Percentiles rank a stretch among this genome's conserved stretches.
Conservation (phyloP, 2,113 vertebrate genomes). For the Pipa parva region DNA sequence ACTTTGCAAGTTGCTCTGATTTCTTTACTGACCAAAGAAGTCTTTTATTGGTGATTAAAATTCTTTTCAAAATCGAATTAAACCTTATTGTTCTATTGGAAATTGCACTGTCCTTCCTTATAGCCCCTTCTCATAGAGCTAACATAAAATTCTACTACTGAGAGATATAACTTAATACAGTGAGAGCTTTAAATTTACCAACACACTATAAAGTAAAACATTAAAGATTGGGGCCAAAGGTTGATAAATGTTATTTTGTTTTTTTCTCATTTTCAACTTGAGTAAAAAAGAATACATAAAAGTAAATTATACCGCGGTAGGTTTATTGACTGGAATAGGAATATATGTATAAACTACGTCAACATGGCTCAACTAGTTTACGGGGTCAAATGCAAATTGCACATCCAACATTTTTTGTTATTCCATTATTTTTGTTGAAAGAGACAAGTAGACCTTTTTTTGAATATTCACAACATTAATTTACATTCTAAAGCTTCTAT, state of each 20-base stretch:
- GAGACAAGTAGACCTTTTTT: slow-evolving; percentile 10
- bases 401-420: slow-evolving; percentile 7
- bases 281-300: not conserved
- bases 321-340: not conserved
- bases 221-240: slow-evolving; percentile 4
- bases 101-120: too few relatives aligned
- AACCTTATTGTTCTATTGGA: not conserved
- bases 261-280: not conserved
- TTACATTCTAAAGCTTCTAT: slow-evolving; percentile 7
- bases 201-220: not conserved
- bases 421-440: slow-evolving; percentile 1
- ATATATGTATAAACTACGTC: slow-evolving; percentile 13
- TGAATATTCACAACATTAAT: slow-evolving; percentile 7
- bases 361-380: slow-evolving; percentile 11
- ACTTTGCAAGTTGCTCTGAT: too few relatives aligned
- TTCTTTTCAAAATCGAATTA: too few relatives aligned
- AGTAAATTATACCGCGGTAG: not conserved
- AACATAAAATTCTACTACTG: too few relatives aligned
- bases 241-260: slow-evolving; percentile 16
- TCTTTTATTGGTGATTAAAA: not conserved
- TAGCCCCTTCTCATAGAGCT: too few relatives aligned
- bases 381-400: slow-evolving; percentile 15
- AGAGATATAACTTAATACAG: not conserved
- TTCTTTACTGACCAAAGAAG: not conserved
- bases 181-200: slow-evolving; percentile 1